Conservation (phyloP, 1,140 invertebrate species). For the Campoletis sonorensis region DNA sequence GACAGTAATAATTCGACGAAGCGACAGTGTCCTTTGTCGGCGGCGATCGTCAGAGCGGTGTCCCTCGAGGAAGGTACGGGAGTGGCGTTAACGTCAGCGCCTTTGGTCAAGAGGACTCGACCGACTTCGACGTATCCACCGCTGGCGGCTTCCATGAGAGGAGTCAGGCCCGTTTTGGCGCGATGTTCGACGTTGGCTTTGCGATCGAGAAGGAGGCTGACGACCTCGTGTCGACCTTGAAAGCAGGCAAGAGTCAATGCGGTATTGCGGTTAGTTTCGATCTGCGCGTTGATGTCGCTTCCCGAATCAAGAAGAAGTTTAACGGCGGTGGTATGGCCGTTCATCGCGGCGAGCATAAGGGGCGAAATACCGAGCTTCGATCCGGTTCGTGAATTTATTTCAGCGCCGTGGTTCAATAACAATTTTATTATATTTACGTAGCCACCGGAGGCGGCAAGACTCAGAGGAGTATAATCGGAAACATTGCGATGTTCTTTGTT, state of each 20-base stretch:
- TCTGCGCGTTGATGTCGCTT: slow-evolving; percentile 99
- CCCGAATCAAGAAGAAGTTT: slow-evolving; percentile 97
- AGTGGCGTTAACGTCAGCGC: slow-evolving; percentile 98
- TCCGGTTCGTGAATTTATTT: slow-evolving; percentile 98
- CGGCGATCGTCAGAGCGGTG: slow-evolving; percentile 98
- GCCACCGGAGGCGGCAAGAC: slow-evolving; percentile 97
- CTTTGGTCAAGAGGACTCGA: slow-evolving; percentile 94
- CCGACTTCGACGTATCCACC: slow-evolving; percentile 99
- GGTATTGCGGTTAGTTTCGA: slow-evolving; percentile 99
- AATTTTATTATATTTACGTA: slow-evolving; percentile 99
- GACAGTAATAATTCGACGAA: slow-evolving; percentile 92
- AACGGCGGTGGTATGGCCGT: slow-evolving; percentile 96
- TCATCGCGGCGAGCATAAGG: slow-evolving; percentile 99
- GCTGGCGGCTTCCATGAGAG: slow-evolving; percentile 99
- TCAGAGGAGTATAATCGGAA: slow-evolving; percentile 98
- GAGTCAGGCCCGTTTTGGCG: slow-evolving; percentile 98
- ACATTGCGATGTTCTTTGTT: slow-evolving; percentile 99
- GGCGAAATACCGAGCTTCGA: slow-evolving; percentile 99
- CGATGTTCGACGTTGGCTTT: slow-evolving; percentile 99
- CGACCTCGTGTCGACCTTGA: slow-evolving; percentile 99
- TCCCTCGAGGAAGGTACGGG: slow-evolving; percentile 98
- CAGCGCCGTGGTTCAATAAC: slow-evolving; percentile 92
- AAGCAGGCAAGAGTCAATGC: slow-evolving; percentile 99
- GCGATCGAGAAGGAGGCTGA: slow-evolving; percentile 94
- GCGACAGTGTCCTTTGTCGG: slow-evolving; percentile 98